Base-by-base conservation (phyloP, 2,888 invertebrate genomes). In the Lissonota sp. region DNA sequence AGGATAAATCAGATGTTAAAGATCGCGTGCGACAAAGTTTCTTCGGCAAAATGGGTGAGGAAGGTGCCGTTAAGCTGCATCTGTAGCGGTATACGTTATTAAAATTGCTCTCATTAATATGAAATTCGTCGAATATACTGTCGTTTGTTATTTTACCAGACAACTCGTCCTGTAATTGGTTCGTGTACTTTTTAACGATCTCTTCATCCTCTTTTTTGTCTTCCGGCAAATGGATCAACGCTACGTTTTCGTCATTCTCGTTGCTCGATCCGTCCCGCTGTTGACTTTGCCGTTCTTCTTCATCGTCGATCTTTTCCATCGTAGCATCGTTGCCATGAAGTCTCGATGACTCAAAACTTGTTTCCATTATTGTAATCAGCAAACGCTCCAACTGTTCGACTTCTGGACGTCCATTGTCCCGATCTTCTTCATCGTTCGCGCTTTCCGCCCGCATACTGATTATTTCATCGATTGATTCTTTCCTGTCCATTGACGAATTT, bases 311-410 rank as follows among this genome's bases (percentile, higher is more conserved):
- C 10, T 79, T 64, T 7, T 76, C 82, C 62, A 60, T 74, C 60
- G 69, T 83, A 10, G 39, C 77, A 16, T 70, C 70, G 10, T 63
- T 63, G 10, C 81, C 79, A 14, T 72, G 58, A 55, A 83, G 76
- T 12, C 83, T 78, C 44, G 77, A 63, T 6, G 83, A 51, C 12
- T 85, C 87, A 40, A 91, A 86, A 58, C 89, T 88, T 7, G 90
- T 84, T 49, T 90, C 91, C 86, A 92, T 90, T 51, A 91, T 91
- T 53, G 88, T 90, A 5, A 89, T 88, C 10, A 92, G 79, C 72
- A 92, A 80, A 78, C 84, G 87, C 60, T 90, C 90, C 26, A 92
- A 80, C 74, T 91, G 90, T 67, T 92, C 91, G n/a, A 90, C 88
- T 72, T 91, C 91, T 6, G 88, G 87, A 26, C 26, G 26, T 3